Evolutionary conservation across 2,888 invertebrate genomes (phyloP), one percentile per base, ranked within the genome.

Genomic region (Masnerella sp.): DNA sequence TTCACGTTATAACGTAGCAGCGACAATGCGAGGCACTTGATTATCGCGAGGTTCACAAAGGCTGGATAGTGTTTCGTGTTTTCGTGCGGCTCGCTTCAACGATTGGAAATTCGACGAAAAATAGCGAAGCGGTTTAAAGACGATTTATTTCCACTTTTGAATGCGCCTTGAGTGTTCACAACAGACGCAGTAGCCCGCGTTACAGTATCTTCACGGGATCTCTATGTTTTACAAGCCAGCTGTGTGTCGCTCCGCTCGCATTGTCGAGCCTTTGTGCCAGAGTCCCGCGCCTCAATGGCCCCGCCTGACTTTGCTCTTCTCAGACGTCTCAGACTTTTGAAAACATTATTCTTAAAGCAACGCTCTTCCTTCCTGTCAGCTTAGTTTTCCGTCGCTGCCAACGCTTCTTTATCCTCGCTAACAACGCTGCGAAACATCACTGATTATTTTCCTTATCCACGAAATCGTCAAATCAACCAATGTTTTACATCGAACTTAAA

Each of bases 171-270:
- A 72, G 69, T 40, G 71, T 65, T 67, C 58, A 74, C 69, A 68
- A 75, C 73, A 70, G 70, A 72, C 77, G 72, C 75, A 68, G 76
- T 76, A 76, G 76, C 67, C 67, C 58, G 58, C 42, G 56, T 51
- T 71, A 70, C 70, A 71, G 75, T 79, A 78, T 77, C 75, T 77
- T 76, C 71, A 82, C 85, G 78, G 83, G 82, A 85, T 85, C 84
- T 83, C 81, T 81, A 79, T 86, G 86, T 86, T 86, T 86, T 85
- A 86, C 83, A 85, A 84, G 83, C 80, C 86, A 85, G 84, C 85
- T 85, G 85, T 81, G 78, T 80, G 81, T 79, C 78, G 80, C 78
- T 75, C 76, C 69, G n/a, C n/a, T n/a, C n/a, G 80, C 78, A 84
- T 85, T 85, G 84, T 85, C 82, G 82, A 78, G 80, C 80, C 81